Percentiles rank a stretch among this genome's conserved stretches.
These are phyloP conservation scores for Microcebus jonahi DNA, from an alignment of 2,113 vertebrate genomes.

Conservation along the genomic window DNA sequence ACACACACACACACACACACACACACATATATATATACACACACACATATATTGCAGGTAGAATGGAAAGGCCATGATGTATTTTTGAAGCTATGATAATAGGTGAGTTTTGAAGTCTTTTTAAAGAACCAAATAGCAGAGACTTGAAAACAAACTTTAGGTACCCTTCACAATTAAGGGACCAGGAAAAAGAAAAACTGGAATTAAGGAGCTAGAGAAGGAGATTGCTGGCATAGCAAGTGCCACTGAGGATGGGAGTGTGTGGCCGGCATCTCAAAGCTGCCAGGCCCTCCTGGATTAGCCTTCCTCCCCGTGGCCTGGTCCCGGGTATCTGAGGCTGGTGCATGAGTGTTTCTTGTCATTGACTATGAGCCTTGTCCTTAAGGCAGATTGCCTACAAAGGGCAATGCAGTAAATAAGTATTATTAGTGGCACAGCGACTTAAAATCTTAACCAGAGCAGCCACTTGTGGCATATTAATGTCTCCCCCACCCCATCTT, in stretches of 20 bases:
- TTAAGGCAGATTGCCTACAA: neutral
- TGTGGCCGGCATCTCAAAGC: rapidly evolving
- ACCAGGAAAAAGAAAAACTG: neutral
- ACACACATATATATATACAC: too few species aligned
- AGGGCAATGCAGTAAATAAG: neutral
- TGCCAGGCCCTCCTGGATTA: rapidly evolving
- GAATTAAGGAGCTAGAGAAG: neutral
- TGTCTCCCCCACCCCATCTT: rapidly evolving
- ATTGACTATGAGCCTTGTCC: rapidly evolving
- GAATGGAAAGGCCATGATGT: neutral
- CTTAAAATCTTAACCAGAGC: neutral
- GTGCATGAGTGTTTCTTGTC: rapidly evolving
- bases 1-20: too few species aligned
- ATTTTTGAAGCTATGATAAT: neutral
- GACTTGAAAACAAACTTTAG: too few species aligned
- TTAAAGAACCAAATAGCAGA: neutral
- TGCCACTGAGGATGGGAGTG: rapidly evolving
- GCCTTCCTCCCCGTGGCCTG: rapidly evolving
- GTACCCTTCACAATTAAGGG: rapidly evolving
- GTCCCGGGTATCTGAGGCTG: rapidly evolving
- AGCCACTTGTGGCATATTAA: neutral
- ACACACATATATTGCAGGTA: too few species aligned
- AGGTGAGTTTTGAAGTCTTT: neutral
- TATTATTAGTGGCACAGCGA: neutral
- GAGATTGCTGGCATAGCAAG: neutral